These are phyloP conservation scores for Diadema setosum DNA, from an alignment of 35 echinoderm and acorn worm genomes.

Conservation along the genomic window DNA sequence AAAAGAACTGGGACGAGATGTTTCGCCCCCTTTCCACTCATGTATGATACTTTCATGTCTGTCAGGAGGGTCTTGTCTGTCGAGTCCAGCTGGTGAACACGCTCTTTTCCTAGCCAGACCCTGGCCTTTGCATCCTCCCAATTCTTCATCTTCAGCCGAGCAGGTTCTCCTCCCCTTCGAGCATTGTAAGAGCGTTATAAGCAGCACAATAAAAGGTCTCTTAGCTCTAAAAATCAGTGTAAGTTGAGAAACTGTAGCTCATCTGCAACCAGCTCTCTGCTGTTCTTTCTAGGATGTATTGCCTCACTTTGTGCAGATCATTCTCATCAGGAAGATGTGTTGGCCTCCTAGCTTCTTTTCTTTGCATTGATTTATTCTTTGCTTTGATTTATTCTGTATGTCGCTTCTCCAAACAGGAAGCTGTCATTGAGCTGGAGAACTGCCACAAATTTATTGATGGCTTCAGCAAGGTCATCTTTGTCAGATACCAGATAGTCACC, in stretches of 20 bases:
- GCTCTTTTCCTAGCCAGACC: constrained; percentile 46
- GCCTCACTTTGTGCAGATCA: background rate
- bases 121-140: constrained; percentile 54
- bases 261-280: background rate
- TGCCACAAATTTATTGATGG: constrained; percentile 25
- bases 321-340: background rate
- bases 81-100: background rate
- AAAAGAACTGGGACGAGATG: constrained; percentile 29
- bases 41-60: constrained; percentile 2
- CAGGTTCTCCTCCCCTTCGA: constrained; percentile 56
- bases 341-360: constrained; percentile 30
- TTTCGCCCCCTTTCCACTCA: constrained; percentile 20
- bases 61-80: background rate
- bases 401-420: constrained; percentile 37
- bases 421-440: constrained; percentile 14
- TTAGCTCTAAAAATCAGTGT: constrained; percentile 14
- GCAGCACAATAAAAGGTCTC: constrained; percentile 27
- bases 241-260: background rate
- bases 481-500: background rate
- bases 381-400: background rate
- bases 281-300: background rate
- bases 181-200: constrained; percentile 60
- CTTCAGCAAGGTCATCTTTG: background rate
- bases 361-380: background rate
- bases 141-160: constrained; percentile 21